Evolutionary conservation across 37 sponge, comb jelly and placozoan genomes (phyloP).

Genomic region (Cladorhizidae sp.): DNA sequence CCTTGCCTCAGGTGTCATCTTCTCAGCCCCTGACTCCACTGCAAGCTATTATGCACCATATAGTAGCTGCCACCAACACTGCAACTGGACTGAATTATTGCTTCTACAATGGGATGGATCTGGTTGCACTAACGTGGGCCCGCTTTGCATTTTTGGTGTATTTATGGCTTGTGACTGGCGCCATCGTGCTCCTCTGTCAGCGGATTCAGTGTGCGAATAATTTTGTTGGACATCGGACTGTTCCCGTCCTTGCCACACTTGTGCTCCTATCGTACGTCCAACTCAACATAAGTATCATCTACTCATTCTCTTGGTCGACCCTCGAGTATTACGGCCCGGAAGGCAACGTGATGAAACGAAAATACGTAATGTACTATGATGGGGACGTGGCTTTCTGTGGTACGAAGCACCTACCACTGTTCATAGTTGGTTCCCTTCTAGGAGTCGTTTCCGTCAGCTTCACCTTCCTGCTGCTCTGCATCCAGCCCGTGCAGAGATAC

Average conservation of each 20-base stretch:
- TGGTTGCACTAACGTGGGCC: not conserved
- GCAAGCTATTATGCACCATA: not conserved
- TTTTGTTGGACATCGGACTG: not conserved
- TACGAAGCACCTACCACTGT: slow-evolving; percentile 7
- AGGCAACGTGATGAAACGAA: too few relatives aligned
- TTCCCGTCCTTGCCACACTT: slow-evolving; percentile 21
- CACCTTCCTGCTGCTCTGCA: slow-evolving; percentile 8
- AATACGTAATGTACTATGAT: not conserved
- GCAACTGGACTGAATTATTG: not conserved
- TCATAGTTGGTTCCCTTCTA: not conserved
- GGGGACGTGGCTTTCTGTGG: slow-evolving; percentile 9
- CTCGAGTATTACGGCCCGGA: not conserved
- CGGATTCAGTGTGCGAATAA: not conserved
- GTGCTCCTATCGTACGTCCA: slow-evolving; percentile 15
- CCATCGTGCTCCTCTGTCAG: not conserved
- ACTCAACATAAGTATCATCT: not conserved
- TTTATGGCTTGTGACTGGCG: not conserved
- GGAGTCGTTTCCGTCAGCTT: not conserved
- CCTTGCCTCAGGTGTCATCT: not conserved
- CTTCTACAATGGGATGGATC: slow-evolving; percentile 14
- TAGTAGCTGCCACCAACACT: not conserved
- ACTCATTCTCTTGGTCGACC: not conserved
- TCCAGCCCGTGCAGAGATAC: not conserved
- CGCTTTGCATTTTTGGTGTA: not conserved
- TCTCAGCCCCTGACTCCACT: not conserved